Base-by-base conservation (phyloP, 1,140 invertebrate genomes). In the Chionoecetes opilio region DNA sequence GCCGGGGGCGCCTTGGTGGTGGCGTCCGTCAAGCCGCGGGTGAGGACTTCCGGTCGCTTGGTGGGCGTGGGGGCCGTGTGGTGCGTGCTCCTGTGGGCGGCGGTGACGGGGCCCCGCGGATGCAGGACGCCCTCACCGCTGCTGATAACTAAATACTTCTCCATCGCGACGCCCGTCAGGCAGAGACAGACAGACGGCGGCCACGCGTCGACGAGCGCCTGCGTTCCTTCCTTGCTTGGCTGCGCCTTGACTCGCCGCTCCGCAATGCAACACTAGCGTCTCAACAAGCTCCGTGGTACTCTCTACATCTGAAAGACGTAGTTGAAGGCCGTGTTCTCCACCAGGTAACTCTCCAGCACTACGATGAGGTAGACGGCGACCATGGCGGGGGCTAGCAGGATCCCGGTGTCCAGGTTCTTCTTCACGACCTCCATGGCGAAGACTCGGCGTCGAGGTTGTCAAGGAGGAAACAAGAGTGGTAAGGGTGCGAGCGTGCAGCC, bases 281-380 rank as follows among this genome's bases (percentile, higher is more conserved):
- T 34, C 85, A 34, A 32, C 31, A 35, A 41, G 31, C 37, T 5
- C 8, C 38, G n/a, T 26, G 5, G 31, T 6, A 3, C 29, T 26
- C 17, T 35, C 38, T 94, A 94, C 93, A 91, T 84, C 88, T 94
- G 93, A 90, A 91, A 94, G 82, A 94, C 63, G 82, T 94, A 94
- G 32, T 32, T 94, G 93, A 94, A 94, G 37, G 93, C 75, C 31
- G 93, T 91, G 53, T 41, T 86, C 34, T 94, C 93, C 5, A 91
- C 29, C 75, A 94, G 37, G 93, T 94, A 94, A 53, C 31, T 91
- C 89, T 94, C 93, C 11, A 94, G 75, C 26, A 85, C 75, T 34
- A 94, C 93, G 37, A 94, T n/a, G 29, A 94, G 93, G 93, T 94
- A 94, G 9, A 94, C 88, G 29, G 82, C 88, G 0, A 91, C 89